Evolutionary conservation across 2,888 invertebrate genomes (phyloP), one percentile per base, ranked within the genome.

Genomic region (Chymomyza amoena): DNA sequence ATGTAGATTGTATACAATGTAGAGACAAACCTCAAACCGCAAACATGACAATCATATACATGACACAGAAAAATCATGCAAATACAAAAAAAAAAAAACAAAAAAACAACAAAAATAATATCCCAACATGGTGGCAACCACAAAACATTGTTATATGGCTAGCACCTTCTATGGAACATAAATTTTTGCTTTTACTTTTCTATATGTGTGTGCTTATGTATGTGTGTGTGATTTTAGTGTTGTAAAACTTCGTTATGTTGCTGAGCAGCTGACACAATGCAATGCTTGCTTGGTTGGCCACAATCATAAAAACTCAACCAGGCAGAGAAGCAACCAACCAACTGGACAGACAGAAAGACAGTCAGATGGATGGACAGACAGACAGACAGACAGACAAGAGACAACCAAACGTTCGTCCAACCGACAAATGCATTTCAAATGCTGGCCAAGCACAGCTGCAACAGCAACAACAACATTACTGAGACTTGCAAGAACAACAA

Each of bases 291-390:
- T 25, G 10, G 25, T 15, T 57, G 57, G 10, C 57, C 78, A 69
- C 83, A 83, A 85, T 83, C 88, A 85, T 83, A 83, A 85, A 83
- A 83, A 65, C 54, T 10, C 16, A 54, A 20, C 16, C 54, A 85
- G 81, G 79, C 79, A 78, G 81, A 81, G 75, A 78, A 72, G 77
- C 84, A 85, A 73, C 81, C 79, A 78, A 86, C 87, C 81, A 85
- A 75, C 87, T n/a, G 18, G 10, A 25, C 57, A 25, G 18, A 25
- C 6, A 28, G 13, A 25, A 28, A 25, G 57, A n/a, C 52, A 52
- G 13, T 18, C 52, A 5, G 6, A n/a, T 4, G 2, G 39, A 6
- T n/a, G 7, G 39, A 39, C 16, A 4, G 52, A 18, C 16, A 25
- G 57, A 57, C 39, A 2, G 6, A 45, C 7, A 6, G 39, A 25